A percentile compares a stretch with the other conserved stretches of the same genome.
Conservation (phyloP, 2,113 vertebrate species). For the Helogale parvula region DNA sequence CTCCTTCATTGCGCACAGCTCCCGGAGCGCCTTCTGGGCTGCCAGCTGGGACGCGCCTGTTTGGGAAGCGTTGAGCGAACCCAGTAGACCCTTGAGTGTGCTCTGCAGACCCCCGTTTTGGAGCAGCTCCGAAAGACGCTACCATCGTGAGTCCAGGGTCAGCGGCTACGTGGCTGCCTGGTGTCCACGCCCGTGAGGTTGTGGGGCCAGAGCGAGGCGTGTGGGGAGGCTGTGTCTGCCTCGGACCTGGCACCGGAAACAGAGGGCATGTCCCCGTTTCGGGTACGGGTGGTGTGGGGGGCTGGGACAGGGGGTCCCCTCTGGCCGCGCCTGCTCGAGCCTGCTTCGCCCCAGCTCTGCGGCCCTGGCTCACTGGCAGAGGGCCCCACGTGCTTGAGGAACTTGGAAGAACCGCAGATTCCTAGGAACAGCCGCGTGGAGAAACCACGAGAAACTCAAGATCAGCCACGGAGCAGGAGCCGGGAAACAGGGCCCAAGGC, state of each 20-base stretch:
- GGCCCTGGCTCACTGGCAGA: too few species aligned
- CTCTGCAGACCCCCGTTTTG: background rate
- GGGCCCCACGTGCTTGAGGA: background rate
- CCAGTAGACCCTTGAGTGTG: background rate
- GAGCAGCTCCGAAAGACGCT: background rate
- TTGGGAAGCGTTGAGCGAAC: background rate
- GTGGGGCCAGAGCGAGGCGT: too few species aligned
- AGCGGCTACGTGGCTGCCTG: too few species aligned
- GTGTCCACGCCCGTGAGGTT: too few species aligned
- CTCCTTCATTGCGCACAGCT: accelerated
- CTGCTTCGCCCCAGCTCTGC: background rate
- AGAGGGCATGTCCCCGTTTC: too few species aligned
- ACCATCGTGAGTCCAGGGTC: background rate
- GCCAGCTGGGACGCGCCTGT: accelerated
- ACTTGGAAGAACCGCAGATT: background rate
- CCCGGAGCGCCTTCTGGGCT: too few species aligned
- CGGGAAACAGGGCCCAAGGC: too few species aligned
- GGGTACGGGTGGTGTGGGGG: too few species aligned
- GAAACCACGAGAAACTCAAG: background rate
- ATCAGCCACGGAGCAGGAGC: background rate
- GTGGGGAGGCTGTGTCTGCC: too few species aligned
- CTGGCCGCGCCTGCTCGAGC: too few species aligned
- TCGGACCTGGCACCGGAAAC: background rate
- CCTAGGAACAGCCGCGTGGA: background rate
- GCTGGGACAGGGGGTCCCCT: background rate